Conservation (phyloP, 2,888 invertebrate species). For the Sceliomorpha sp. region DNA sequence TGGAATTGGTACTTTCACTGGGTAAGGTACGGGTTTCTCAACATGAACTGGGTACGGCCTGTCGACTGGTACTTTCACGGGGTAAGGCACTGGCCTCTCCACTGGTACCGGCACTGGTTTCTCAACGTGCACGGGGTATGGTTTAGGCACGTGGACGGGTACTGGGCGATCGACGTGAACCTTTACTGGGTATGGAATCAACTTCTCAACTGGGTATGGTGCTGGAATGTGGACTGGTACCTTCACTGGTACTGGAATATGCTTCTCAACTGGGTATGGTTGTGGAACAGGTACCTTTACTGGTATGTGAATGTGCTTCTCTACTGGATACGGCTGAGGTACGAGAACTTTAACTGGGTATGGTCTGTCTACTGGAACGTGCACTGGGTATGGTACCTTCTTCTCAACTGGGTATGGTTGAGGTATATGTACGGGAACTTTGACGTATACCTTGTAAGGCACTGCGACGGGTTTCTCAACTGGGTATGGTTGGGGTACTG, state of each 20-base stretch:
- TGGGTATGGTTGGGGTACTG: constrained; percentile 86
- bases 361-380: constrained; percentile 88
- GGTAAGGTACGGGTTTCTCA: neutral
- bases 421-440: constrained; percentile 83
- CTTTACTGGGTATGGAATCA: constrained; percentile 86
- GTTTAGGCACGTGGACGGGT: constrained; percentile 86
- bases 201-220: constrained; percentile 89
- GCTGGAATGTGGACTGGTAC: constrained; percentile 87
- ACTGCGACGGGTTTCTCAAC: constrained; percentile 86
- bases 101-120: constrained; percentile 80
- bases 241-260: constrained; percentile 86
- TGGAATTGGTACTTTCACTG: constrained; percentile 31
- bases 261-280: constrained; percentile 83
- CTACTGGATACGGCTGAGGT: constrained; percentile 90
- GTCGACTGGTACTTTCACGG: constrained; percentile 45
- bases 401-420: constrained; percentile 79
- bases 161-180: constrained; percentile 86
- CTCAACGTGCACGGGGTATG: constrained; percentile 85
- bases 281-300: constrained; percentile 86
- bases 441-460: constrained; percentile 89
- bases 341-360: constrained; percentile 90
- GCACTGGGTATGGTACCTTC: constrained; percentile 78
- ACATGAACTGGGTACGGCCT: constrained; percentile 40
- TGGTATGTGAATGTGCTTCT: constrained; percentile 87
- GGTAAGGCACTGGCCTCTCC: constrained; percentile 45